Evolutionary conservation across 2,888 invertebrate species (phyloP), one percentile per base, ranked within the genome.

Genomic region (Eupithecia insigniata): DNA sequence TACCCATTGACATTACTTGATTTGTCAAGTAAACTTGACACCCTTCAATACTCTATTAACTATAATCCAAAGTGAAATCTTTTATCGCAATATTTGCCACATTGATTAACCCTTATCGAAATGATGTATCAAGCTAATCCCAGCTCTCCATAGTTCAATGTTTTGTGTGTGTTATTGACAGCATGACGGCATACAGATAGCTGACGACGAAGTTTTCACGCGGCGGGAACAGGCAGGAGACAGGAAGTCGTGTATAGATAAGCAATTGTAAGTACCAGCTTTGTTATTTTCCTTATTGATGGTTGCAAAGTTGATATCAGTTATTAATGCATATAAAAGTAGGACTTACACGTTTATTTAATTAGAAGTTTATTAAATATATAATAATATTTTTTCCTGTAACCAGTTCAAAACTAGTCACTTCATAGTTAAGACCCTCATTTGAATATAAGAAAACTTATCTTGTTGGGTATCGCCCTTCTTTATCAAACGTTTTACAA

Each of bases 141-240:
- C 51, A 51, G 22, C 55, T 26, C 55, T 26, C 22, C 65, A 34
- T 70, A 46, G 81, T 85, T 85, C 83, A 84, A 80, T 75, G 81
- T 80, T 77, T 83, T 86, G 86, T 80, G 61, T 69, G 75, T 76
- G 89, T 88, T 92, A 88, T 92, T 90, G 90, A 90, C 93, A 93
- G 93, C 92, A 91, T 90, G 93, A 92, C 83, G 87, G 87, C 81
- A 84, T 83, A 71, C 79, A 82, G 78, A 80, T 83, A 43, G 66
- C 79, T n/a, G 89, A 89, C 67, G 84, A 83, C 46, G 88, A 84
- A 60, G 84, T 87, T 22, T 84, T 84, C 77, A 62, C 69, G 66
- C 79, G 82, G 72, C 82, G 83, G 26, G 85, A 85, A 66, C 82
- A 84, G 51, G 84, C 85, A 79, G 86, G 85, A 60, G 90, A 90